Conservation (phyloP, 2,888 invertebrate genomes). For the Hydroisotoma schaefferi region DNA sequence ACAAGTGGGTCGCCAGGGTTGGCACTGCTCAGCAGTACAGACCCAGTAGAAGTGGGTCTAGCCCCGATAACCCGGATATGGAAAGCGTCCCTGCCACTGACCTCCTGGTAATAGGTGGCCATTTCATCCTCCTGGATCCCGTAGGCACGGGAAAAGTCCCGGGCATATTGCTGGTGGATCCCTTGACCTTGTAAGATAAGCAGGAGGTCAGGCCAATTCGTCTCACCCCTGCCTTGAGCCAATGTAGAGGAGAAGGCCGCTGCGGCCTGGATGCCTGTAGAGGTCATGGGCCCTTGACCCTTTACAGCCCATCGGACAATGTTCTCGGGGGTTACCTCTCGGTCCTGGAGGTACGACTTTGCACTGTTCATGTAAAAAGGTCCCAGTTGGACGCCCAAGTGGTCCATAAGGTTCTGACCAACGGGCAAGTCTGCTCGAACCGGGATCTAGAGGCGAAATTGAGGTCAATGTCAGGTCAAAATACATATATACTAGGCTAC, state of each 20-base stretch:
- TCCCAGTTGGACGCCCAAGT: constrained; percentile 21
- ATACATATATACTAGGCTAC: neutral
- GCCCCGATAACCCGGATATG: constrained; percentile 26
- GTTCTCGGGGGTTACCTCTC: constrained; percentile 22
- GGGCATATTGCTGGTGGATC: neutral
- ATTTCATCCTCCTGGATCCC: constrained; percentile 11
- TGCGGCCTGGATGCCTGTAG: neutral
- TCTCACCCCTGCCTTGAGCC: neutral
- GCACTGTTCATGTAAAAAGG: constrained; percentile 33
- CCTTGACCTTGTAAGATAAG: constrained; percentile 25
- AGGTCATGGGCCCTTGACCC: neutral
- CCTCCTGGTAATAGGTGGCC: constrained; percentile 27
- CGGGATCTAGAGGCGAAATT: constrained; percentile 22
- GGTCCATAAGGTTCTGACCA: constrained; percentile 32
- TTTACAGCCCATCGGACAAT: neutral
- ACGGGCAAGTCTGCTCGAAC: constrained; percentile 26
- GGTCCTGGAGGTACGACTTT: constrained; percentile 24
- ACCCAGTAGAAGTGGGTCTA: constrained; percentile 26
- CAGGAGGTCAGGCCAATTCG: constrained; percentile 7
- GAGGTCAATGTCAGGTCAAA: neutral
- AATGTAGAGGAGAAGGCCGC: neutral
- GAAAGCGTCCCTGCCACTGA: constrained; percentile 29
- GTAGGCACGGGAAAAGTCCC: constrained; percentile 15
- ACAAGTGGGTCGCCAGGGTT: constrained; percentile 22
- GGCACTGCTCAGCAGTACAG: constrained; percentile 24